A percentile compares a stretch with the other conserved stretches of the same genome.
phyloP scores from a whole-genome alignment of 2,888 invertebrate genomes.

The Oscheius sp. region DNA sequence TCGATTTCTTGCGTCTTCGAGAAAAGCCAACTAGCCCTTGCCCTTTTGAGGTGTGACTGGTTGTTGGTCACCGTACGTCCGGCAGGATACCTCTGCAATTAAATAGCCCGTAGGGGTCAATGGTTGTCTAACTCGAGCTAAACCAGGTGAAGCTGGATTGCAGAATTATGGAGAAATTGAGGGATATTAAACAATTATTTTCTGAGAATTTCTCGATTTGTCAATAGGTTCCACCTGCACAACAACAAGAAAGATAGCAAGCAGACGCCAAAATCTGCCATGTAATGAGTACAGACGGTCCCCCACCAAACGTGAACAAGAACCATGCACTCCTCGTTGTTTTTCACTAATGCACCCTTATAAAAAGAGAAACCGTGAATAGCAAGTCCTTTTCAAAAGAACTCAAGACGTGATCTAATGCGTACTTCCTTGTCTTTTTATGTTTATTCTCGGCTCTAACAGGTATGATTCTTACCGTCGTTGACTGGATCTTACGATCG shows the following conservation, averaged over 20 bases:
- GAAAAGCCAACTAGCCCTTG: conserved; percentile 33
- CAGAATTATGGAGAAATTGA: too few species aligned
- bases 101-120: conserved; percentile 21
- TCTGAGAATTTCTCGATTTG: too few species aligned
- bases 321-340: too few species aligned
- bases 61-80: conserved; percentile 24
- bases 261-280: not conserved
- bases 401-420: too few species aligned
- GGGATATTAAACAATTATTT: too few species aligned
- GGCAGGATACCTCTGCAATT: conserved; percentile 20
- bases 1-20: conserved; percentile 15
- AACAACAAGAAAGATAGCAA: not conserved
- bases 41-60: conserved; percentile 20
- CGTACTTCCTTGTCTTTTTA: too few species aligned
- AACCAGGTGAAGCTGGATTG: not conserved
- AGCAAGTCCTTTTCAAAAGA: too few species aligned
- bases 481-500: conserved; percentile 9
- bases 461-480: not conserved
- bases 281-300: not conserved
- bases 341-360: too few species aligned
- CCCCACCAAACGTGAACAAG: not conserved
- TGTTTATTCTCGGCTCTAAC: not conserved
- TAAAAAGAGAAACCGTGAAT: too few species aligned
- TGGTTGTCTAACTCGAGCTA: not conserved
- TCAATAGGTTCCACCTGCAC: too few species aligned